phyloP scores from a whole-genome alignment of 2,888 invertebrate species.

The Phaedon cochleariae region DNA sequence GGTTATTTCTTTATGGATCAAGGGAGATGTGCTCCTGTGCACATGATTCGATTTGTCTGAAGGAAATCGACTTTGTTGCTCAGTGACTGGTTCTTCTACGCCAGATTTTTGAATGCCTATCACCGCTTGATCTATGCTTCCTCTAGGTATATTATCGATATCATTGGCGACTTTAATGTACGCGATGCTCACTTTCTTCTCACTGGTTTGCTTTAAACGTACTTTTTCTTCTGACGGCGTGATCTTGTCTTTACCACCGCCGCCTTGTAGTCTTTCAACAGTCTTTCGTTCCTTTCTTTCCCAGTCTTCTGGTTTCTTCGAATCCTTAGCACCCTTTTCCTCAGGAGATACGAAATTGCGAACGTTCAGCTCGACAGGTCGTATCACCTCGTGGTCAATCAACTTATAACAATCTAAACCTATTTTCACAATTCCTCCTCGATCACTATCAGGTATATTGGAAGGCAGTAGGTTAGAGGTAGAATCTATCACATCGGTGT shows the following conservation, averaged over 20 bases:
- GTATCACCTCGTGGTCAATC: slow-evolving; percentile 52
- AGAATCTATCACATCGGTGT: slow-evolving; percentile 55
- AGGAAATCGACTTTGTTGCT: neutral
- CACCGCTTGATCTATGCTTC: slow-evolving; percentile 33
- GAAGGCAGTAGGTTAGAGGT: slow-evolving; percentile 62
- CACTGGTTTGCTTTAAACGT: slow-evolving; percentile 47
- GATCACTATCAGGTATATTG: slow-evolving; percentile 55
- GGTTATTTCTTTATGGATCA: slow-evolving; percentile 55
- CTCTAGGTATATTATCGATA: slow-evolving; percentile 21
- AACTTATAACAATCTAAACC: slow-evolving; percentile 55
- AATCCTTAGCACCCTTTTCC: slow-evolving; percentile 62
- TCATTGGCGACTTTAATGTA: slow-evolving; percentile 40
- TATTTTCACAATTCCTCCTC: slow-evolving; percentile 56
- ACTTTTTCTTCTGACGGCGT: slow-evolving; percentile 48
- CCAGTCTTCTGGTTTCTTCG: slow-evolving; percentile 61
- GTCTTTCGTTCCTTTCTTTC: slow-evolving; percentile 58
- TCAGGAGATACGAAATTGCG: slow-evolving; percentile 55
- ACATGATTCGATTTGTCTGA: slow-evolving; percentile 37
- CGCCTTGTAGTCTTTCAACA: slow-evolving; percentile 61
- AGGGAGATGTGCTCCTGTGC: slow-evolving; percentile 61
- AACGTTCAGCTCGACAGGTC: slow-evolving; percentile 55
- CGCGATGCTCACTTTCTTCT: slow-evolving; percentile 46
- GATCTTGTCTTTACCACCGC: slow-evolving; percentile 56
- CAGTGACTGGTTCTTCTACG: neutral
- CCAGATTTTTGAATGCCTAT: slow-evolving; percentile 27